Conservation (phyloP, 2,888 invertebrate species). For the Drosophila anomalata region DNA sequence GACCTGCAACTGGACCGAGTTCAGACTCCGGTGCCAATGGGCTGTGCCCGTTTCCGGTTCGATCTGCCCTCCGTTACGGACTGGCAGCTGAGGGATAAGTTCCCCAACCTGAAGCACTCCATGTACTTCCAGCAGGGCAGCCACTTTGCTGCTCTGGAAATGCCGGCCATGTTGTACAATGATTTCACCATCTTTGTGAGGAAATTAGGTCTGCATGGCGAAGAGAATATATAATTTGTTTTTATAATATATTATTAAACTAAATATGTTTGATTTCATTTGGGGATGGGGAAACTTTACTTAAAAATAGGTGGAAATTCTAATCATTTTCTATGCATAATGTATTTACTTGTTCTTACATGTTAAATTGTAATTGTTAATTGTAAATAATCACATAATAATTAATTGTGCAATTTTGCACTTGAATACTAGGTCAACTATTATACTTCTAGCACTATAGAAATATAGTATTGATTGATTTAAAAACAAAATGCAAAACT, state of each 20-base stretch:
- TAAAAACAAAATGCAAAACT: no score
- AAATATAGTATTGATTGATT: no score
- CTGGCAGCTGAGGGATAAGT: constrained; percentile 86
- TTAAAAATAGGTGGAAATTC: no score
- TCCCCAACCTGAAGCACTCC: constrained; percentile 88
- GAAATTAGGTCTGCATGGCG: constrained; percentile 68
- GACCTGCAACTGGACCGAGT: constrained; percentile 84
- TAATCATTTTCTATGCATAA: no score
- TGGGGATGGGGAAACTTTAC: not conserved
- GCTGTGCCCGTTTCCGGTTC: constrained; percentile 89
- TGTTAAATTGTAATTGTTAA: no score
- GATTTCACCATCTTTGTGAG: constrained; percentile 88
- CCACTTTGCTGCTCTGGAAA: constrained; percentile 94
- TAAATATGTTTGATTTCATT: not conserved
- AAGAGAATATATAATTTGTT: constrained; percentile 15
- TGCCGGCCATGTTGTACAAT: constrained; percentile 88
- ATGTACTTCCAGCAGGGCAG: constrained; percentile 89
- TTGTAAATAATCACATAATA: no score
- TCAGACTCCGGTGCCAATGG: constrained; percentile 88
- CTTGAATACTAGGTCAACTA: no score
- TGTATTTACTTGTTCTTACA: no score
- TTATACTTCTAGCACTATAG: no score
- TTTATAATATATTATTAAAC: constrained; percentile 3
- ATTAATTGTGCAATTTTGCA: no score
- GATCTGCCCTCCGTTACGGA: constrained; percentile 88